Conservation (phyloP, 2,888 invertebrate species). For the Geotrupes spiniger region DNA sequence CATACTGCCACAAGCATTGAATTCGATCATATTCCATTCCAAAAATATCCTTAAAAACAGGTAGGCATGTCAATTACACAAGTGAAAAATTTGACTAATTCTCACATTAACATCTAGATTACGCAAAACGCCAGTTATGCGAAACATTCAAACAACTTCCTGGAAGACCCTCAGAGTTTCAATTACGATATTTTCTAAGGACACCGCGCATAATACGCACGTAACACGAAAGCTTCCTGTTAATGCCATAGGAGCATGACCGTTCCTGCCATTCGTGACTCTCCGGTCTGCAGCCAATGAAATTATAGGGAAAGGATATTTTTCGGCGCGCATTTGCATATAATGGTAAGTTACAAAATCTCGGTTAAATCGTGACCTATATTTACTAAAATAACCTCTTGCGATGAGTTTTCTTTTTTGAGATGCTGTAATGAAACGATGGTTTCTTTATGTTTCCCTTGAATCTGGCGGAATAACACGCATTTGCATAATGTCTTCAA, state of each 20-base stretch:
- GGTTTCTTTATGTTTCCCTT: slow-evolving; percentile 16
- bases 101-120: not conserved
- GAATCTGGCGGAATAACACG: slow-evolving; percentile 19
- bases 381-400: slow-evolving; percentile 29
- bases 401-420: slow-evolving; percentile 16
- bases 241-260: slow-evolving; percentile 9
- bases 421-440: slow-evolving; percentile 20
- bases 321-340: slow-evolving; percentile 30
- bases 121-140: slow-evolving; percentile 5
- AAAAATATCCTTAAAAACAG: too few relatives aligned
- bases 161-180: slow-evolving; percentile 9
- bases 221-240: slow-evolving; percentile 8
- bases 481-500: slow-evolving; percentile 22
- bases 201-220: slow-evolving; percentile 6
- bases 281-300: slow-evolving; percentile 14
- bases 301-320: slow-evolving; percentile 21
- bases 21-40: too few relatives aligned
- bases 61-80: too few relatives aligned
- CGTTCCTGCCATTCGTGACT: slow-evolving; percentile 14
- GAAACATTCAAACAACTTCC: slow-evolving; percentile 14
- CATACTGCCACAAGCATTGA: too few relatives aligned
- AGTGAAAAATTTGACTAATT: too few relatives aligned
- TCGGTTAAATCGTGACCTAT: slow-evolving; percentile 32
- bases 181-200: slow-evolving; percentile 7
- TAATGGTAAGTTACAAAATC: slow-evolving; percentile 31